A percentile compares a stretch with the other conserved stretches of the same genome.
phyloP scores from a whole-genome alignment of 1,140 invertebrate genomes.

The Hyles vespertilio region DNA sequence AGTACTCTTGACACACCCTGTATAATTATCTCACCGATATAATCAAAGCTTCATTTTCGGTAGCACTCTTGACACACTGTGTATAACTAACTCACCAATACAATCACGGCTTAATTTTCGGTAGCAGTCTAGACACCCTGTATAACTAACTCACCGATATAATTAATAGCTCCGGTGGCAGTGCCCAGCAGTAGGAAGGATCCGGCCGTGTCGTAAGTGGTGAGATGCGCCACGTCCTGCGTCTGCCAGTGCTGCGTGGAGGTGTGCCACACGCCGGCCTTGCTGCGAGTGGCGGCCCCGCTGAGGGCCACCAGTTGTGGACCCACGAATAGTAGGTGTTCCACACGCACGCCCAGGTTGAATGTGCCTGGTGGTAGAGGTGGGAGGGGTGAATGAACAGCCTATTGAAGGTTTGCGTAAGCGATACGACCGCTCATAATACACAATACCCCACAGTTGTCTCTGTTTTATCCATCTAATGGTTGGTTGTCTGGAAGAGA shows the following conservation, averaged over 20 bases:
- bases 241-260: constrained; percentile 99
- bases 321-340: constrained; percentile 98
- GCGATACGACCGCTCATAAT: no score
- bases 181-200: constrained; percentile 96
- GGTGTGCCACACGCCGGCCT: constrained; percentile 98
- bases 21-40: no score
- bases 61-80: no score
- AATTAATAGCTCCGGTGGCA: constrained; percentile 97
- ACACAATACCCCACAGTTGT: no score
- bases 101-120: no score
- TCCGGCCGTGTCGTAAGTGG: constrained; percentile 97
- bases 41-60: no score
- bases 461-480: no score
- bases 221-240: constrained; percentile 95
- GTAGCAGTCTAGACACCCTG: neutral
- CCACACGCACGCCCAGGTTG: constrained; percentile 93
- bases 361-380: constrained; percentile 84
- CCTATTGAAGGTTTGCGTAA: no score
- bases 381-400: no score
- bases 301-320: constrained; percentile 97
- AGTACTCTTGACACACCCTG: no score
- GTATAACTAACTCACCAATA: no score
- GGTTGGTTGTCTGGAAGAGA: no score
- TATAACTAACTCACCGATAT: constrained; percentile 86
- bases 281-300: constrained; percentile 80